These are phyloP conservation scores for Mormyrus lacerda DNA, from an alignment of 2,113 vertebrate species.

Conservation along the genomic window DNA sequence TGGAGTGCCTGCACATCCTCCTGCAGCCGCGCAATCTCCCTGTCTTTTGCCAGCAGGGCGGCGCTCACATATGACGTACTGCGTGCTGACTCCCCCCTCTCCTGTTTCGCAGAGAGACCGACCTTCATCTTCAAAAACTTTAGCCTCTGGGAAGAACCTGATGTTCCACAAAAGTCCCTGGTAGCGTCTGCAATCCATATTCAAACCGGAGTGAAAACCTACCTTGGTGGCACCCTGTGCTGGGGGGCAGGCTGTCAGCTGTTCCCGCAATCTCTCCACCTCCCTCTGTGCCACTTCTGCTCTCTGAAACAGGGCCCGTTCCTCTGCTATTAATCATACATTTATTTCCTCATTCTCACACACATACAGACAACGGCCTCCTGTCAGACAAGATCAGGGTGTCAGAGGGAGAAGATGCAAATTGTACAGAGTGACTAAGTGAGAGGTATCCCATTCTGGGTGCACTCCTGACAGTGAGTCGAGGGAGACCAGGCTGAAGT, in stretches of 20 bases:
- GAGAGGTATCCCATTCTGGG: not conserved
- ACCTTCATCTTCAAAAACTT: not conserved
- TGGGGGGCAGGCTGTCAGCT: slow-evolving; percentile 72
- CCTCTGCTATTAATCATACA: not conserved
- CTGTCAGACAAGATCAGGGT: slow-evolving; percentile 2
- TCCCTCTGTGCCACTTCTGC: slow-evolving; percentile 81
- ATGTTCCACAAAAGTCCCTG: not conserved
- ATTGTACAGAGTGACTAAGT: not conserved
- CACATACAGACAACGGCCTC: not conserved
- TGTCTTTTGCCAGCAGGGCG: slow-evolving; percentile 81
- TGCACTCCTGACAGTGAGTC: not conserved
- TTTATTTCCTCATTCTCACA: not conserved
- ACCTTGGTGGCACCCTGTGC: slow-evolving; percentile 67
- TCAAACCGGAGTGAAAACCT: slow-evolving; percentile 37
- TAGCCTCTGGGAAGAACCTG: not conserved
- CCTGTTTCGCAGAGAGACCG: slow-evolving; percentile 52
- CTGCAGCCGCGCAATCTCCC: slow-evolving; percentile 86
- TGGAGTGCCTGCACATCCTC: slow-evolving; percentile 86
- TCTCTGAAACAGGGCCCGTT: slow-evolving; percentile 58
- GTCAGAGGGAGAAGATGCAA: not conserved
- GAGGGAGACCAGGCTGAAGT: not conserved
- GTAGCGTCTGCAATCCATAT: not conserved
- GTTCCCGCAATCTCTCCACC: slow-evolving; percentile 82
- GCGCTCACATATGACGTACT: slow-evolving; percentile 73
- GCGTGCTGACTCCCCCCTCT: slow-evolving; percentile 68